Conservation (phyloP, 2,797 vertebrate species). For the Hirundo rustica region DNA sequence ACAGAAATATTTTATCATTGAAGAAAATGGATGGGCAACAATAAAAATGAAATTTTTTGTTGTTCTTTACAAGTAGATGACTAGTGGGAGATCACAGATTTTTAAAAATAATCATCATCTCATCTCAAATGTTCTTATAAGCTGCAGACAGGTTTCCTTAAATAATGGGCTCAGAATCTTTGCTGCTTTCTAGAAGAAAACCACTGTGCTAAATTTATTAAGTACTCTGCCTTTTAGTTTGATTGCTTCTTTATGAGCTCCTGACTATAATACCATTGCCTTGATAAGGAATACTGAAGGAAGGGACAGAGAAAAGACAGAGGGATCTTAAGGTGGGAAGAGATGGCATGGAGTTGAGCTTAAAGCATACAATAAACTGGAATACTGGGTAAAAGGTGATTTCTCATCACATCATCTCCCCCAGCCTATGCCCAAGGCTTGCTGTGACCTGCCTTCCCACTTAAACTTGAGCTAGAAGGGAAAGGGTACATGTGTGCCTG, state of each 20-base stretch:
- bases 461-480: not conserved
- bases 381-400: not conserved
- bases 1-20: not conserved
- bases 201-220: not conserved
- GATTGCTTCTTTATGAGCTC: not conserved
- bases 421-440: not conserved
- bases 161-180: slow-evolving; percentile 24
- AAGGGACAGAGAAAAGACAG: not conserved
- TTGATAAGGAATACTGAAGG: slow-evolving; percentile 23
- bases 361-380: not conserved
- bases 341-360: not conserved
- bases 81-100: slow-evolving; percentile 1
- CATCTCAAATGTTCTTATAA: slow-evolving; percentile 26
- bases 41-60: not conserved
- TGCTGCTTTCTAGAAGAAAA: slow-evolving; percentile 17
- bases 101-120: slow-evolving; percentile 8
- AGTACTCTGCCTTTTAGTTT: not conserved
- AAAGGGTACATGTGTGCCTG: not conserved
- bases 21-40: not conserved
- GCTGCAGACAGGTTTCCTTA: slow-evolving; percentile 4
- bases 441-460: not conserved
- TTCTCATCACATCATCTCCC: not conserved
- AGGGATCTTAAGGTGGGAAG: not conserved
- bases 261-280: not conserved
- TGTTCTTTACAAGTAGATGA: not conserved